Evolutionary conservation across 2,888 invertebrate species (phyloP), one percentile per base, ranked within the genome.

Genomic region (Trachelus troglodyta): DNA sequence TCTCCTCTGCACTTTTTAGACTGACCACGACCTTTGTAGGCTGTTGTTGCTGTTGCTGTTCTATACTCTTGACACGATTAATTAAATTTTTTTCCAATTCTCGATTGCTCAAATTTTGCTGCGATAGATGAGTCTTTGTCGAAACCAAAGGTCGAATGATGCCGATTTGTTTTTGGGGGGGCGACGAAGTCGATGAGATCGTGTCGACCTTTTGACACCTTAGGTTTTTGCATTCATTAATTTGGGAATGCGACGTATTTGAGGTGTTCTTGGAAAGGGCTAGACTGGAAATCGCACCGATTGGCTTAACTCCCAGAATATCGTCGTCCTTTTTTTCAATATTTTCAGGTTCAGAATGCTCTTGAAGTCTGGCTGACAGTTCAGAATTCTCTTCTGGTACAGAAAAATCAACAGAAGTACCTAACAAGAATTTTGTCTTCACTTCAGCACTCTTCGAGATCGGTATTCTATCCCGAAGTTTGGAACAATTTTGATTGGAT

Each of bases 71-170:
- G 79, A 94, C 94, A 82, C 93, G 93, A 91, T 95, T 95, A 80
- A 94, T 95, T 73, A 94, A 91, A 91, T 95, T 95, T 89, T 95
- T 95, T 87, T 95, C 95, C 77, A 94, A 93, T 90, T 95, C 95
- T 76, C 94, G 92, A 79, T 93, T 93, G 74, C 94, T 94, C 77
- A 95, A 91, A 80, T 90, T 90, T 81, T 90, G 91, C 75, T 90
- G 90, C 0, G 88, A 86, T 31, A 89, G 82, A 75, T 91, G 91
- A 1, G 88, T 88, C 80, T 92, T 92, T 3, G 92, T 91, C 9
- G 92, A 90, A 0, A 93, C 91, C 12, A 93, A 85, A 1, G 93
- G 93, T 80, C 92, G 87, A 77, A 93, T 93, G n/a, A 93, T 92
- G 15, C 93, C 93, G 76, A 93, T 92, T 85, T 93, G 93, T 81